Evolutionary conservation across 2,113 vertebrate species (phyloP).

Genomic region (Spilogale gracilis): DNA sequence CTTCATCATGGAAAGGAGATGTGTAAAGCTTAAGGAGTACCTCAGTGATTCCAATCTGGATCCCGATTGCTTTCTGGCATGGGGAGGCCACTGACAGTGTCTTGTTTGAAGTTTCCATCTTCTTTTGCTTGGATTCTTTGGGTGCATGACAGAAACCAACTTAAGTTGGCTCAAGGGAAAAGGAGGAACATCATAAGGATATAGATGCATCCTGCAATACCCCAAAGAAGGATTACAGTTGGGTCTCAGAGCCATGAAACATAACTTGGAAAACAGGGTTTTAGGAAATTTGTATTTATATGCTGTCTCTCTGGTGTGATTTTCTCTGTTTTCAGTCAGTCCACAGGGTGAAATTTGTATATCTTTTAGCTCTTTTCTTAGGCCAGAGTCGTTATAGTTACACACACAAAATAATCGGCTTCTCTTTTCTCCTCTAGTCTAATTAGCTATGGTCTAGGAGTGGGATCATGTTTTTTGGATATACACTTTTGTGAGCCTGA

Average conservation of each 20-base stretch:
- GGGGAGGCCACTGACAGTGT: neutral
- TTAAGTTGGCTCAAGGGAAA: neutral
- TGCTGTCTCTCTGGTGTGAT: neutral
- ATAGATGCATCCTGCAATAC: neutral
- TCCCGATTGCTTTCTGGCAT: neutral
- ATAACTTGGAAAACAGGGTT: neutral
- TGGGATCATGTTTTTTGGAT: neutral
- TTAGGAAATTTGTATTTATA: neutral
- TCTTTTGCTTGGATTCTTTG: slow-evolving; percentile 28
- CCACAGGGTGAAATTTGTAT: neutral
- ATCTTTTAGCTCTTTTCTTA: neutral
- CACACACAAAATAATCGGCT: neutral
- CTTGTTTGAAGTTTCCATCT: neutral
- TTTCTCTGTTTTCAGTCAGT: neutral
- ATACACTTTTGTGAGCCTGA: neutral
- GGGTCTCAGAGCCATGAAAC: neutral
- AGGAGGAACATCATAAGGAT: neutral
- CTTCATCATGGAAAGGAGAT: neutral
- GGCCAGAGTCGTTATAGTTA: neutral
- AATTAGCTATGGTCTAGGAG: neutral
- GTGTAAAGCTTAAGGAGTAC: neutral
- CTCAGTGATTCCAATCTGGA: neutral
- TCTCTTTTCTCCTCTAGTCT: neutral
- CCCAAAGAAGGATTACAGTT: neutral
- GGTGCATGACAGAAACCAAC: neutral